Percentiles rank a stretch among this genome's conserved stretches.
Conservation (phyloP, 2,888 invertebrate species). For the Sarcophaga rosellei region DNA sequence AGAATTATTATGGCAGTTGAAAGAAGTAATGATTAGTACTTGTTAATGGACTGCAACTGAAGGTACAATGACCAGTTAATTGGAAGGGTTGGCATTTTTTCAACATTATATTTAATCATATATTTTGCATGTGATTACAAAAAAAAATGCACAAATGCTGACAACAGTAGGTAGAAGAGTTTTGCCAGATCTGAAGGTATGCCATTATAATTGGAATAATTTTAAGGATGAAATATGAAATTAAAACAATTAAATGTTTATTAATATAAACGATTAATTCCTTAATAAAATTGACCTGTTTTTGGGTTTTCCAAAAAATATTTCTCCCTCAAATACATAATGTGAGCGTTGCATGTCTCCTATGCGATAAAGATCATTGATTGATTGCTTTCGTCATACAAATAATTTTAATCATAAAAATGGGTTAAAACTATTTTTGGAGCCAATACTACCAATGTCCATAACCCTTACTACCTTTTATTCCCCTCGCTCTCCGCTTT, state of each 20-base stretch:
- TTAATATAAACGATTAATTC: no score
- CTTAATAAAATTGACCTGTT: no score
- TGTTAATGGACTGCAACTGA: conserved; percentile 46
- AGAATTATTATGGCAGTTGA: conserved; percentile 33
- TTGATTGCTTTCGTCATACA: not conserved
- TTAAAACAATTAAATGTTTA: no score
- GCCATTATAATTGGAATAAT: no score
- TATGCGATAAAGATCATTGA: not conserved
- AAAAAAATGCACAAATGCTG: not conserved
- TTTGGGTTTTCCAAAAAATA: no score
- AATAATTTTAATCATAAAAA: not conserved
- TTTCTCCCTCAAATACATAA: not conserved
- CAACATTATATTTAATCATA: not conserved
- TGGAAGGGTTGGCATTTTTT: conserved; percentile 31
- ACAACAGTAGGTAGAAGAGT: no score
- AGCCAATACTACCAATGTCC: not conserved
- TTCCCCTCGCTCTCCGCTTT: not conserved
- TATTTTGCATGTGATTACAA: not conserved
- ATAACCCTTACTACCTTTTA: not conserved
- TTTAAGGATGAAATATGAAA: no score
- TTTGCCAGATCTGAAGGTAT: no score
- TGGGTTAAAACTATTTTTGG: not conserved
- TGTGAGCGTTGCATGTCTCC: conserved; percentile 3
- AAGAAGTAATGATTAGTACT: conserved; percentile 55
- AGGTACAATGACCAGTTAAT: conserved; percentile 54